Percentiles rank a stretch among this genome's conserved stretches.
Conservation (phyloP, 2,113 vertebrate genomes). For the Fukomys damarensis region DNA sequence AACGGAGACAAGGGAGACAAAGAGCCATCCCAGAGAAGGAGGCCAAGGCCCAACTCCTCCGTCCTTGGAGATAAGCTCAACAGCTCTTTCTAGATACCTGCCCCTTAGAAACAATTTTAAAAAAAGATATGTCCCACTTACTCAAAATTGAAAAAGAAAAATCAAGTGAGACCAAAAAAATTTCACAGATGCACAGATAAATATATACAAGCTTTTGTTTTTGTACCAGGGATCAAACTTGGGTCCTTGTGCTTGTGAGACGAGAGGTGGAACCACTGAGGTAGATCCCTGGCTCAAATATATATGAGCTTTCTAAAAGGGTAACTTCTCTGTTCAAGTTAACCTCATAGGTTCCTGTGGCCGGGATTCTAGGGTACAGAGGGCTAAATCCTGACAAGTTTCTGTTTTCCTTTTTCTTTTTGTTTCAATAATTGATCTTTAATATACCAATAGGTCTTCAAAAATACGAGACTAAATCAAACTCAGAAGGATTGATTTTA, state of each 20-base stretch:
- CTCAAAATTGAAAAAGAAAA: neutral
- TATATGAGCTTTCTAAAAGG: neutral
- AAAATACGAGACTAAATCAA: constrained; percentile 28
- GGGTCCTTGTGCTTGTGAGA: too few relatives aligned
- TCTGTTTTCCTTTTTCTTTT: too few relatives aligned
- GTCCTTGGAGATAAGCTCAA: neutral
- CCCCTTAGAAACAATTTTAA: neutral
- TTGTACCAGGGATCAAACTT: too few relatives aligned
- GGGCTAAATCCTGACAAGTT: neutral
- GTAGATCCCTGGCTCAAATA: too few relatives aligned
- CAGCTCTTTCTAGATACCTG: neutral
- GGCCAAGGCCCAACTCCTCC: neutral
- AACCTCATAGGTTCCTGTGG: neutral
- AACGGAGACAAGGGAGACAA: neutral
- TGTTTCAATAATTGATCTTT: constrained; percentile 29
- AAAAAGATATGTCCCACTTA: neutral
- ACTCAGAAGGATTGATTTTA: neutral
- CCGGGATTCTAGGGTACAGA: neutral
- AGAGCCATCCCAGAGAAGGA: neutral
- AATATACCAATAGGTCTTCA: constrained; percentile 34
- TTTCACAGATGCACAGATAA: neutral
- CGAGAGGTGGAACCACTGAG: too few relatives aligned
- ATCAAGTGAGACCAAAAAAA: neutral
- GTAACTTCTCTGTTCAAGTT: neutral
- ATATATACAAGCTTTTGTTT: too few relatives aligned